Evolutionary conservation across 1,140 invertebrate species (phyloP).

Genomic region (Ylistrum balloti): DNA sequence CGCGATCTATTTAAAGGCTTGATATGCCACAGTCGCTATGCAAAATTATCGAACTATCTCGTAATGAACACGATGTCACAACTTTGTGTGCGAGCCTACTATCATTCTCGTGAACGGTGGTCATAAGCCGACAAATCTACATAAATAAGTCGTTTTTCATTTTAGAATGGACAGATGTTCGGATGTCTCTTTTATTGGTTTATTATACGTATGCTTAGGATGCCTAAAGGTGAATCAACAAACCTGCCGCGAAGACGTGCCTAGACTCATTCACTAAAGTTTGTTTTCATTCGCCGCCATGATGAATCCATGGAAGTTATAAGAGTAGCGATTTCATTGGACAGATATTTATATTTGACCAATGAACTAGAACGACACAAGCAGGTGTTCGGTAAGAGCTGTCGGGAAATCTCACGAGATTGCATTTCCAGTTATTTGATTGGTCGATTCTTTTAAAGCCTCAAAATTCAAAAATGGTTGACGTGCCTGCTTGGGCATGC

Average conservation of each 20-base stretch:
- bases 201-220: neutral
- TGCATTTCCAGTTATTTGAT: neutral
- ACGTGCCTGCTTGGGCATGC: constrained; percentile 36
- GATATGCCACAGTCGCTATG: neutral
- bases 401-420: constrained; percentile 16
- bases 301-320: constrained; percentile 19
- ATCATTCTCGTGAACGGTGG: too few relatives aligned
- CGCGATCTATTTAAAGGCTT: neutral
- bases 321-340: neutral
- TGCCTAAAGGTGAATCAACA: neutral
- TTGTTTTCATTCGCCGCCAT: constrained; percentile 37
- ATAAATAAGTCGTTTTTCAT: too few relatives aligned
- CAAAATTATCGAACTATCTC: neutral
- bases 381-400: neutral
- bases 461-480: constrained; percentile 35
- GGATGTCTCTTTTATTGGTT: neutral
- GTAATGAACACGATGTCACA: too few relatives aligned
- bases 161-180: neutral
- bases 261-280: constrained; percentile 3
- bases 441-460: neutral
- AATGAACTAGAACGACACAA: constrained; percentile 28
- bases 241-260: constrained; percentile 23
- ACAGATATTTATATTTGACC: neutral
- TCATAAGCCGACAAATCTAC: too few relatives aligned
- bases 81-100: too few relatives aligned